phyloP scores from a whole-genome alignment of 1,140 invertebrate genomes.

The Amphibalanus amphitrite region DNA sequence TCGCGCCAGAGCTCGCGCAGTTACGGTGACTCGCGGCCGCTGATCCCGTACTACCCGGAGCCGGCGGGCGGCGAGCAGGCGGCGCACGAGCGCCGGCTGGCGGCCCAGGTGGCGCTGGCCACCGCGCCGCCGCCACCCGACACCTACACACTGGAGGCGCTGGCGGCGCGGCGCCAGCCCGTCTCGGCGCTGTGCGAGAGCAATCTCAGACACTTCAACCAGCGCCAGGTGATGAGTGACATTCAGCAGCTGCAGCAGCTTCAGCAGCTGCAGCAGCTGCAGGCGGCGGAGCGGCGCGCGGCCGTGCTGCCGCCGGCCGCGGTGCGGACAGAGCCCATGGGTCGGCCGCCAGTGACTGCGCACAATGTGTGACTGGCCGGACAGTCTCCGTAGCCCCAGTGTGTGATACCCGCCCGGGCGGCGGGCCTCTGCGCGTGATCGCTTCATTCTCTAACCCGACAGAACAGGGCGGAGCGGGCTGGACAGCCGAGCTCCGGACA shows the following conservation, averaged over 20 bases:
- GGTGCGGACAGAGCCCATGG: not conserved
- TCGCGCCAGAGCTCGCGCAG: constrained; percentile 54
- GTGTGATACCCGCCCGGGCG: not conserved
- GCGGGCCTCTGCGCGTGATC: too few relatives aligned
- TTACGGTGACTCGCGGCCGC: constrained; percentile 57
- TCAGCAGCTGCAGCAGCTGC: constrained; percentile 26
- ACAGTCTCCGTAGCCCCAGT: not conserved
- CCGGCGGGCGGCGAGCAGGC: constrained; percentile 19
- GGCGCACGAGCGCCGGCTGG: constrained; percentile 34
- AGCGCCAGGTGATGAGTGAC: not conserved
- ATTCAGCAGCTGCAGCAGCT: constrained; percentile 11
- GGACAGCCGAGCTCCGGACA: not conserved
- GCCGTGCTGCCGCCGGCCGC: constrained; percentile 26
- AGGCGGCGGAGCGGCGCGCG: constrained; percentile 35
- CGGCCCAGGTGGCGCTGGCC: constrained; percentile 8
- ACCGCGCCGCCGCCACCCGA: too few relatives aligned
- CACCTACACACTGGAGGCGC: constrained; percentile 18
- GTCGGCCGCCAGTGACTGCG: too few relatives aligned
- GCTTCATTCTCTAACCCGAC: not conserved
- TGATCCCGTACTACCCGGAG: constrained; percentile 38
- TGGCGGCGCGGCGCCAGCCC: constrained; percentile 22
- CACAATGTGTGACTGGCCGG: not conserved
- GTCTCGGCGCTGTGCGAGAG: constrained; percentile 16
- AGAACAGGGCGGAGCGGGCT: too few relatives aligned
- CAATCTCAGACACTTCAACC: not conserved